These are phyloP conservation scores for Daubentonia madagascariensis DNA, from an alignment of 2,113 vertebrate genomes.

Conservation along the genomic window DNA sequence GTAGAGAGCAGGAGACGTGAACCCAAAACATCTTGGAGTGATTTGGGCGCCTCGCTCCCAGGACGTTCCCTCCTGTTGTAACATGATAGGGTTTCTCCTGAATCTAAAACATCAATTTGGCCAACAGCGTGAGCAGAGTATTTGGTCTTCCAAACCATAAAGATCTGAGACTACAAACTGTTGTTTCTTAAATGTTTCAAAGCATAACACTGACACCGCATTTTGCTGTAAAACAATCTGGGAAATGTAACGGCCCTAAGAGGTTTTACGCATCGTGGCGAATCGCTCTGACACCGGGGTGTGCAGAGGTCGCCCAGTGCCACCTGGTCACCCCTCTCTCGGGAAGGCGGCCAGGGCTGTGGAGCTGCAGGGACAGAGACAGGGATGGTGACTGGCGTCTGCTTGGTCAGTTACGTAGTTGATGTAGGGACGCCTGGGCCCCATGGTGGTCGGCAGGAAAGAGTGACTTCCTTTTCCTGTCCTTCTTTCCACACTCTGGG, in stretches of 20 bases:
- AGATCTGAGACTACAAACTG: conserved; percentile 82
- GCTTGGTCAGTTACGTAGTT: fast-evolving
- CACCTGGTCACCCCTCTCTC: conserved; percentile 58
- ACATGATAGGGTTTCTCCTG: conserved; percentile 71
- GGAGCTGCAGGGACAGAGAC: background rate
- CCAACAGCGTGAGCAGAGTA: conserved; percentile 27
- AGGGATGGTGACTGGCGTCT: fast-evolving
- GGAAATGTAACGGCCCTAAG: conserved; percentile 73
- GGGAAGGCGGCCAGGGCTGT: fast-evolving
- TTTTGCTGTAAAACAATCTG: conserved; percentile 81
- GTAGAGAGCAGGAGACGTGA: background rate
- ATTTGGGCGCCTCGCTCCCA: conserved; percentile 77
- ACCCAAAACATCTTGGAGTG: conserved; percentile 80
- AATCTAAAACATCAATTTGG: conserved; percentile 75
- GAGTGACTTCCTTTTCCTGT: background rate
- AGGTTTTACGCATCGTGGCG: conserved; percentile 77
- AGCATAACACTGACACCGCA: conserved; percentile 79
- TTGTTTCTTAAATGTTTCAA: conserved; percentile 80
- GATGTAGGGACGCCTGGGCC: fast-evolving
- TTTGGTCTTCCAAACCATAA: conserved; percentile 74
- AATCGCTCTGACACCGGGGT: conserved; percentile 78
- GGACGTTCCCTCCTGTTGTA: conserved; percentile 70
- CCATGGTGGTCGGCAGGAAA: background rate
- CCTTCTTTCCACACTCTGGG: background rate
- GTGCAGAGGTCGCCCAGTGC: conserved; percentile 66